These are phyloP conservation scores for Hofmannophila pseudospretella DNA, from an alignment of 2,888 invertebrate species.

Conservation along the genomic window DNA sequence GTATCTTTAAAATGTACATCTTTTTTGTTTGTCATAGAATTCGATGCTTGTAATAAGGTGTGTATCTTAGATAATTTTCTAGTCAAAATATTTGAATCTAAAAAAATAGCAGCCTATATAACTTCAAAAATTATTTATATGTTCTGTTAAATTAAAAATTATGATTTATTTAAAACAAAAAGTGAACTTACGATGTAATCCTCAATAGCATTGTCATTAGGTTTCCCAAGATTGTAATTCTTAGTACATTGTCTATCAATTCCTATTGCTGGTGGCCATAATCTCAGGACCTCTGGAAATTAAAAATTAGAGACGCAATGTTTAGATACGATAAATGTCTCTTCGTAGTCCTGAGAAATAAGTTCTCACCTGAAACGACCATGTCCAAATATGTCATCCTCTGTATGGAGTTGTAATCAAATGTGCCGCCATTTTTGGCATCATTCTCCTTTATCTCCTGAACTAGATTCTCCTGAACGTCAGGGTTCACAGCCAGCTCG, in stretches of 20 bases:
- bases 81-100: too few relatives aligned
- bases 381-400: constrained; percentile 79
- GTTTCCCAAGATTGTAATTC: constrained; percentile 45
- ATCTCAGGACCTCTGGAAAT: constrained; percentile 45
- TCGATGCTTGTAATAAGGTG: too few relatives aligned
- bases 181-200: constrained; percentile 26
- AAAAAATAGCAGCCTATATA: too few relatives aligned
- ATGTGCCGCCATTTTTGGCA: constrained; percentile 45
- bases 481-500: constrained; percentile 77
- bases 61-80: too few relatives aligned
- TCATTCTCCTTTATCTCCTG: constrained; percentile 72
- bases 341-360: too few relatives aligned
- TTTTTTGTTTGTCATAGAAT: too few relatives aligned
- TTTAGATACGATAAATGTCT: too few relatives aligned
- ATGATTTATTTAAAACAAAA: too few relatives aligned
- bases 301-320: constrained; percentile 31
- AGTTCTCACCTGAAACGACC: constrained; percentile 71
- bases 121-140: too few relatives aligned
- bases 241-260: constrained; percentile 63
- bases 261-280: constrained; percentile 47
- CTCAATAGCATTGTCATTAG: constrained; percentile 16
- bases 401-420: constrained; percentile 71
- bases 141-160: too few relatives aligned
- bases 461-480: constrained; percentile 72
- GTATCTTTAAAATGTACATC: constrained; percentile 36